phyloP scores from a whole-genome alignment of 2,888 invertebrate genomes.

The Spatulosminthurus flaviceps region DNA sequence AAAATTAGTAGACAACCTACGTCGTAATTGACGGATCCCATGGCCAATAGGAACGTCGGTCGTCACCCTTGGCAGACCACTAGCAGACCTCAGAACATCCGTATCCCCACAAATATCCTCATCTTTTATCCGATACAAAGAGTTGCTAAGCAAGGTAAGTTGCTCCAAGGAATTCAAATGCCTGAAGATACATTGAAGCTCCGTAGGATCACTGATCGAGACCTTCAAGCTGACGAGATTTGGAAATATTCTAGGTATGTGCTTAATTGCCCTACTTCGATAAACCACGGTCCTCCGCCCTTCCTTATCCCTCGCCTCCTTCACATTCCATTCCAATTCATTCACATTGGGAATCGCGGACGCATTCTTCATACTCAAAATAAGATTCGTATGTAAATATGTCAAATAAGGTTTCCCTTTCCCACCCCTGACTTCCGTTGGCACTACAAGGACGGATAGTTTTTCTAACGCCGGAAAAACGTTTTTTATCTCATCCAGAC shows the following conservation, averaged over 20 bases:
- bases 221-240: constrained; percentile 19
- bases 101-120: constrained; percentile 37
- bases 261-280: constrained; percentile 20
- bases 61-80: too few relatives aligned
- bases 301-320: constrained; percentile 4
- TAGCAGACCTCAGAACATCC: too few relatives aligned
- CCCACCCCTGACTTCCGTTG: background rate
- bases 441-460: background rate
- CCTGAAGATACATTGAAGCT: constrained; percentile 30
- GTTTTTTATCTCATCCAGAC: constrained; percentile 22
- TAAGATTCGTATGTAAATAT: constrained; percentile 33
- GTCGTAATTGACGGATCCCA: constrained; percentile 18
- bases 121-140: constrained; percentile 38
- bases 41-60: background rate
- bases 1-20: background rate
- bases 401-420: constrained; percentile 26
- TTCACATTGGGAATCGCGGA: background rate
- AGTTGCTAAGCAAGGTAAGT: constrained; percentile 33
- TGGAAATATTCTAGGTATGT: constrained; percentile 36
- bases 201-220: constrained; percentile 18
- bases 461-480: constrained; percentile 20
- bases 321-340: constrained; percentile 22
- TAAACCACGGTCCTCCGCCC: constrained; percentile 31
- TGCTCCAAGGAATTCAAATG: constrained; percentile 21
- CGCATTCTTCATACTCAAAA: constrained; percentile 27